Conservation (phyloP, 2,888 invertebrate genomes). For the Copidosoma aretas region DNA sequence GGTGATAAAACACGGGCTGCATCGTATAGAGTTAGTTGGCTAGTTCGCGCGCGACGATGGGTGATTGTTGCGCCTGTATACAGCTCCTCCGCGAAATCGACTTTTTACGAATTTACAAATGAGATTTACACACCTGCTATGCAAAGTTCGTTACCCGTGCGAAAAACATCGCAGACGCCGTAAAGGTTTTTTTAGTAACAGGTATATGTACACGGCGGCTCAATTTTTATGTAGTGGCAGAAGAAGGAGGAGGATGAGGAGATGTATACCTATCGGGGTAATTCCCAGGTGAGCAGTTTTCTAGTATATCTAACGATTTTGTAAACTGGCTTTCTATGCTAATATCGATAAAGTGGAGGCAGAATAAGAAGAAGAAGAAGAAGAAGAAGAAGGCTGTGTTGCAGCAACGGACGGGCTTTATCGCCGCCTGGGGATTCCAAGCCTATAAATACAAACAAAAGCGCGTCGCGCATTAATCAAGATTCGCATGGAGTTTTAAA, state of each 20-base stretch:
- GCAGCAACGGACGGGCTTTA: constrained; percentile 26
- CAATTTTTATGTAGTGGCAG: constrained; percentile 47
- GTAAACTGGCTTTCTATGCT: constrained; percentile 60
- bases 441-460: constrained; percentile 19
- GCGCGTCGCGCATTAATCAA: too few species aligned
- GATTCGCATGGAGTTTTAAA: too few species aligned
- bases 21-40: too few species aligned
- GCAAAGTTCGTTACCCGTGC: too few species aligned
- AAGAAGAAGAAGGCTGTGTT: constrained; percentile 46
- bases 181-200: constrained; percentile 44
- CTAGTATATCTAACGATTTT: constrained; percentile 56
- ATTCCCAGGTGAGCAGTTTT: constrained; percentile 56
- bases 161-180: constrained; percentile 5
- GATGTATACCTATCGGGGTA: too few species aligned
- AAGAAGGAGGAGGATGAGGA: constrained; percentile 51
- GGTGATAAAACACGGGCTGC: constrained; percentile 26
- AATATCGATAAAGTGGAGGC: constrained; percentile 59
- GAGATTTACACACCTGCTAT: too few species aligned
- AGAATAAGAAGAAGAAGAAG: too few species aligned
- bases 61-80: too few species aligned
- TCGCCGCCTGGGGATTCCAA: constrained; percentile 50
- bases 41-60: too few species aligned
- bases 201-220: too few species aligned
- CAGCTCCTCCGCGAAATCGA: too few species aligned
- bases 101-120: too few species aligned